Evolutionary conservation across 2,888 invertebrate species (phyloP).

Genomic region (Spilosoma lubricipeda): DNA sequence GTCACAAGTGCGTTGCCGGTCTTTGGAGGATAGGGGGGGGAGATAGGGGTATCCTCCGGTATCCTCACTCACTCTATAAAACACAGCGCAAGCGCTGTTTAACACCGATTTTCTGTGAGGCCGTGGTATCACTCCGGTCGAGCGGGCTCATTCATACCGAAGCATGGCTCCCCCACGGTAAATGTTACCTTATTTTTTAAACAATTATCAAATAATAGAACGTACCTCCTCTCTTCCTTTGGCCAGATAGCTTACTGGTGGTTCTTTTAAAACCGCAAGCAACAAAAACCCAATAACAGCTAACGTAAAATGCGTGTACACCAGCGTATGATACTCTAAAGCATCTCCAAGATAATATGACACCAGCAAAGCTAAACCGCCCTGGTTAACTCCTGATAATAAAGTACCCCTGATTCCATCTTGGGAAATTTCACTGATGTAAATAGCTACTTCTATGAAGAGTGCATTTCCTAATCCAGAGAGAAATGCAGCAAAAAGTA

Average conservation of each 20-base stretch:
- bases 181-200: no score
- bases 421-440: constrained; percentile 70
- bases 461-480: constrained; percentile 64
- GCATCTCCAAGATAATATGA: constrained; percentile 70
- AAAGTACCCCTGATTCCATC: constrained; percentile 72
- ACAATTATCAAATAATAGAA: not conserved
- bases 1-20: no score
- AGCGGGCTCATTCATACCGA: no score
- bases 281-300: constrained; percentile 53
- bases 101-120: no score
- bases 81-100: no score
- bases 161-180: no score
- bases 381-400: constrained; percentile 65
- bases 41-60: no score
- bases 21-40: no score
- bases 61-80: no score
- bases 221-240: constrained; percentile 67
- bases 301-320: constrained; percentile 61
- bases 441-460: constrained; percentile 65
- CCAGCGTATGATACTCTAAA: constrained; percentile 62
- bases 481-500: constrained; percentile 64
- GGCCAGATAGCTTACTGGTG: constrained; percentile 68
- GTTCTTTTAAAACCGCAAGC: constrained; percentile 62
- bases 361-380: constrained; percentile 66
- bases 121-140: no score